These are phyloP conservation scores for Adela reaumurella DNA, from an alignment of 2,888 invertebrate genomes.

Conservation along the genomic window DNA sequence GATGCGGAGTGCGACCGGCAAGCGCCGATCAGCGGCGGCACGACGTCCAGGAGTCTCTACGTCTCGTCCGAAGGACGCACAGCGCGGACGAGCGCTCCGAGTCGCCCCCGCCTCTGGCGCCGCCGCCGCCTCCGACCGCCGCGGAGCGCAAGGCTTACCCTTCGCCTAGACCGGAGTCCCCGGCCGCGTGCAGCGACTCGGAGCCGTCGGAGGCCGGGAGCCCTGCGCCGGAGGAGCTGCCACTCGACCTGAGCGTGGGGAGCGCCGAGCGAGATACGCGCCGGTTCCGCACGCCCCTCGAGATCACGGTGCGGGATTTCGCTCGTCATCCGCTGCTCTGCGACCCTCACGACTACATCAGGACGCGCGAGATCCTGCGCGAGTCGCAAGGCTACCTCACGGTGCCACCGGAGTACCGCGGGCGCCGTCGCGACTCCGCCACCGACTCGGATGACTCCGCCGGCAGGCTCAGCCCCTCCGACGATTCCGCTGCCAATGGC, in stretches of 20 bases:
- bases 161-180: constrained; percentile 25
- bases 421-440: constrained; percentile 63
- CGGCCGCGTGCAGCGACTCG: constrained; percentile 12
- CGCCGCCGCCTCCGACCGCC: constrained; percentile 32
- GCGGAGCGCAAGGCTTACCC: constrained; percentile 52
- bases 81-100: constrained; percentile 29
- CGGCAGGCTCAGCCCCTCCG: constrained; percentile 61
- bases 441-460: constrained; percentile 81
- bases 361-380: constrained; percentile 45
- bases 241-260: constrained; percentile 73
- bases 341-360: constrained; percentile 49
- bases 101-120: neutral
- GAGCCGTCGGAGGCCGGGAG: constrained; percentile 17
- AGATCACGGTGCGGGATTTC: constrained; percentile 48
- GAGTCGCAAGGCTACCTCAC: constrained; percentile 50
- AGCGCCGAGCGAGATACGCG: constrained; percentile 8
- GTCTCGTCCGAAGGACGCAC: constrained; percentile 28
- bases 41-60: constrained; percentile 26
- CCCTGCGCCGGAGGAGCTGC: constrained; percentile 58
- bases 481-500: constrained; percentile 39
- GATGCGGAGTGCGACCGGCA: neutral
- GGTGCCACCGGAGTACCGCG: constrained; percentile 20
- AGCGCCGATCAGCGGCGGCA: constrained; percentile 24
- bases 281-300: constrained; percentile 29
- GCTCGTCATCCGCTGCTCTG: constrained; percentile 40